Evolutionary conservation across 2,113 vertebrate genomes (phyloP).

Genomic region (Microcebus jonahi): DNA sequence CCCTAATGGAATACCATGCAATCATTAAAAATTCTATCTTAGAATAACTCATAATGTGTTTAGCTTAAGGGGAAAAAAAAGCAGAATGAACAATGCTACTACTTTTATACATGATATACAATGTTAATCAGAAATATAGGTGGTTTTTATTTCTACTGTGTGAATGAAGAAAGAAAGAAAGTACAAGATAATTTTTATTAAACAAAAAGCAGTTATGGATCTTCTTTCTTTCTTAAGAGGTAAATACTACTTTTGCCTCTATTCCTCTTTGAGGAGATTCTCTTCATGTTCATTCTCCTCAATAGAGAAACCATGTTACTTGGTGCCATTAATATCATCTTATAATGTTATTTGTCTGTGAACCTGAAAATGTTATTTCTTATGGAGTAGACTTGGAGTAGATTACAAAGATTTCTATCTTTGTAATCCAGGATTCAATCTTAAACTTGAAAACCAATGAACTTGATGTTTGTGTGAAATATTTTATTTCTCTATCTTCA

Average conservation of each 20-base stretch:
- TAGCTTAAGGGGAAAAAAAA: background rate
- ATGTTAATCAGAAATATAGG: background rate
- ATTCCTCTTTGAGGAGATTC: background rate
- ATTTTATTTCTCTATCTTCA: constrained; percentile 36
- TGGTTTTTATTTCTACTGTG: constrained; percentile 21
- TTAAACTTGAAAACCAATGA: constrained; percentile 20
- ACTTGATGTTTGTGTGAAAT: background rate
- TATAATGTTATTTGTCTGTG: background rate
- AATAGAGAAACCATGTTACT: background rate
- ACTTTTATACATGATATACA: background rate
- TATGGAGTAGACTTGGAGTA: background rate
- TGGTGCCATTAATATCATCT: background rate
- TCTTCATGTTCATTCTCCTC: background rate
- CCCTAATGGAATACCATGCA: background rate
- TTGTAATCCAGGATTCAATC: constrained; percentile 1
- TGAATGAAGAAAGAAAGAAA: background rate
- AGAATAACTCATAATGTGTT: constrained; percentile 2
- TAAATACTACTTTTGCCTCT: background rate
- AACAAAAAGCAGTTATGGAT: background rate
- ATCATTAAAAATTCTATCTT: background rate
- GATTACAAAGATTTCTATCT: background rate
- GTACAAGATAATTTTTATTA: background rate
- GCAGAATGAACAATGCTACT: background rate
- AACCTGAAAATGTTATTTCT: constrained; percentile 10
- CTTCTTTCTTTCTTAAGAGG: background rate